A percentile compares a stretch with the other conserved stretches of the same genome.
Conservation (phyloP, 2,888 invertebrate species). For the Nemoura dubitans region DNA sequence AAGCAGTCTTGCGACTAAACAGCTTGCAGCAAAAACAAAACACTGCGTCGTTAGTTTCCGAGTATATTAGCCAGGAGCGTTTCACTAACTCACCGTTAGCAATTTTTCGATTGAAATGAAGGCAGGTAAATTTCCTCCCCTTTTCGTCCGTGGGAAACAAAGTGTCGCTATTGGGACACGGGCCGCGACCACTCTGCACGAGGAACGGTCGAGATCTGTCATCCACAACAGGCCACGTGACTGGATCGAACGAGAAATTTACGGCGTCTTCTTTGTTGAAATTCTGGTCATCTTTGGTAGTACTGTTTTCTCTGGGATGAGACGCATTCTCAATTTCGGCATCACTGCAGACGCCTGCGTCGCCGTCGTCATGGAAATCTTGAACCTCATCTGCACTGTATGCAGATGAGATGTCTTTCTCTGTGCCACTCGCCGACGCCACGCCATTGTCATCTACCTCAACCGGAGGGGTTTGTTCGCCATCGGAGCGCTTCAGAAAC, state of each 20-base stretch:
- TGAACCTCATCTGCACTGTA: neutral
- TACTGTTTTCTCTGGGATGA: neutral
- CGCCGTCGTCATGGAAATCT: neutral
- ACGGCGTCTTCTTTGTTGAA: neutral
- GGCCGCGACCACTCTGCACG: slow-evolving; percentile 38
- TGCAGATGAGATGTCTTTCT: neutral
- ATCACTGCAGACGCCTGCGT: neutral
- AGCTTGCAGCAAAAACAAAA: slow-evolving; percentile 51
- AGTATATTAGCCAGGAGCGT: slow-evolving; percentile 49
- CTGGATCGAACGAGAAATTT: neutral
- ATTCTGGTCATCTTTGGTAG: neutral
- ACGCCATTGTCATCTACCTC: neutral
- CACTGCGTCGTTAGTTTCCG: slow-evolving; percentile 45
- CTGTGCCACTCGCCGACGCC: neutral
- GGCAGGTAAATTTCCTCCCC: slow-evolving; percentile 47
- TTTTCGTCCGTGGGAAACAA: slow-evolving; percentile 49
- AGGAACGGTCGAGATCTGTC: neutral
- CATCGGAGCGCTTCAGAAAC: no score
- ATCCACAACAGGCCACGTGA: neutral
- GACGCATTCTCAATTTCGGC: neutral
- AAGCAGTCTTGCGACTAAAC: slow-evolving; percentile 46
- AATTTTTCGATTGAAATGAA: slow-evolving; percentile 48
- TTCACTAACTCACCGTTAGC: slow-evolving; percentile 46
- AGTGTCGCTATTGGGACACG: slow-evolving; percentile 45
- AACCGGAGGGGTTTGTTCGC: neutral